Evolutionary conservation across 2,888 invertebrate genomes (phyloP), one percentile per base, ranked within the genome.

Genomic region (Polietes domitor): DNA sequence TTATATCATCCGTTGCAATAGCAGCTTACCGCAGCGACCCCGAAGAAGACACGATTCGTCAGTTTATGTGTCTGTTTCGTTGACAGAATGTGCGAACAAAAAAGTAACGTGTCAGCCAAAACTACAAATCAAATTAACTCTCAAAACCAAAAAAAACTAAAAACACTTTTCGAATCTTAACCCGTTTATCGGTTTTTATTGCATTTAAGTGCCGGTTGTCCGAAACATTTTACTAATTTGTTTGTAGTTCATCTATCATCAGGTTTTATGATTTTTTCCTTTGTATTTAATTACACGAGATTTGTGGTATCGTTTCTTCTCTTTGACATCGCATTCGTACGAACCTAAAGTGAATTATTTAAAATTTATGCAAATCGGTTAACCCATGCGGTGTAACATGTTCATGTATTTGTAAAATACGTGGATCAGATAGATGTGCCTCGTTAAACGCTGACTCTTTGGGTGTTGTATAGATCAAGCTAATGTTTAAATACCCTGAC

Each of bases 201-300:
- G 37, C 68, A 24, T 74, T 55, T 37, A 65, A 32, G 15, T 72
- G 74, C 61, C 75, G 74, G 75, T 80, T 68, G 37, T 50, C 47
- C 17, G 63, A 65, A 50, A 75, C 24, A 50, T 28, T 63, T 65
- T 65, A 37, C 28, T 58, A 47, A 80, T 77, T 81, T 68, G 43
- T 43, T 55, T 71, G 55, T 47, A 55, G 28, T 76, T 79, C 47
- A 21, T 79, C 78, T 72, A 79, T 72, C 43, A 47, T 65, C 71
- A 68, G 53, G 65, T 53, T 55, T 41, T 47, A 43, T 53, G 26
- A 68, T 68, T 47, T 75, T 65, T 65, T 41, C 73, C 47, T 53
- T 63, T 55, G 43, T 53, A 37, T 47, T 47, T 75, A 85, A 71
- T 80, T 55, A 77, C 26, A 71, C 37, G 32, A 26, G 68, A 68